These are phyloP conservation scores for Microchirus variegatus DNA, from an alignment of 2,797 vertebrate species.

Conservation along the genomic window DNA sequence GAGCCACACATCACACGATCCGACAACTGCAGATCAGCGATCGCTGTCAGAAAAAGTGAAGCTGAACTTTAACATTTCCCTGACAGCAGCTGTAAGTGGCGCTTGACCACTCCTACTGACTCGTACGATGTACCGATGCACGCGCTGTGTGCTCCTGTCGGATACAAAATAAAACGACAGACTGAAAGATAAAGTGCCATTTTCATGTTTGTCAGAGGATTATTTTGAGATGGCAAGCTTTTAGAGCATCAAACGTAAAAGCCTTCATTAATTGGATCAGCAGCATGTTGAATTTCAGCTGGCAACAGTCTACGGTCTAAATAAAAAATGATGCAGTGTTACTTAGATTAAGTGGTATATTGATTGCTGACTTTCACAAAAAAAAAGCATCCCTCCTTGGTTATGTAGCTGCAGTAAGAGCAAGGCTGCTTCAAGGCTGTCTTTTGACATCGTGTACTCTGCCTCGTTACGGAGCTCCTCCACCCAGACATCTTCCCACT, in stretches of 20 bases:
- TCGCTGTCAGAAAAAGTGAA: too few relatives aligned
- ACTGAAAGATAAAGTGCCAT: not conserved
- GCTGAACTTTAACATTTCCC: too few relatives aligned
- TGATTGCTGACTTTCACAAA: not conserved
- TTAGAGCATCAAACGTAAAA: constrained; percentile 17
- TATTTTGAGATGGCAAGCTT: constrained; percentile 11
- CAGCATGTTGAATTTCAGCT: constrained; percentile 1
- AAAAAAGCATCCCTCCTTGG: not conserved
- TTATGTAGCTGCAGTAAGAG: not conserved
- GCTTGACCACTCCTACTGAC: too few relatives aligned
- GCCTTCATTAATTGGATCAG: constrained; percentile 18
- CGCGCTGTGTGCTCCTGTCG: constrained; percentile 8
- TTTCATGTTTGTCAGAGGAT: constrained; percentile 8
- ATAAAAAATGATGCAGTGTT: not conserved
- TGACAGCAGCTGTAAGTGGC: too few relatives aligned
- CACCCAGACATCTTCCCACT: constrained; percentile 34
- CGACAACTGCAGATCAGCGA: too few relatives aligned
- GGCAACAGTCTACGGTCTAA: not conserved
- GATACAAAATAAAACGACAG: not conserved
- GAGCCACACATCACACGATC: too few relatives aligned
- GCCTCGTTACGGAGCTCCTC: constrained; percentile 27
- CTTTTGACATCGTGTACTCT: not conserved
- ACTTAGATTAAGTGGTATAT: not conserved
- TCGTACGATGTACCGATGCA: not conserved
- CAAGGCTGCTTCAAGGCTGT: not conserved